Percentiles rank a stretch among this genome's conserved stretches.
Evolutionary conservation across 2,113 vertebrate species (phyloP).

Genomic region (Grus americana): DNA sequence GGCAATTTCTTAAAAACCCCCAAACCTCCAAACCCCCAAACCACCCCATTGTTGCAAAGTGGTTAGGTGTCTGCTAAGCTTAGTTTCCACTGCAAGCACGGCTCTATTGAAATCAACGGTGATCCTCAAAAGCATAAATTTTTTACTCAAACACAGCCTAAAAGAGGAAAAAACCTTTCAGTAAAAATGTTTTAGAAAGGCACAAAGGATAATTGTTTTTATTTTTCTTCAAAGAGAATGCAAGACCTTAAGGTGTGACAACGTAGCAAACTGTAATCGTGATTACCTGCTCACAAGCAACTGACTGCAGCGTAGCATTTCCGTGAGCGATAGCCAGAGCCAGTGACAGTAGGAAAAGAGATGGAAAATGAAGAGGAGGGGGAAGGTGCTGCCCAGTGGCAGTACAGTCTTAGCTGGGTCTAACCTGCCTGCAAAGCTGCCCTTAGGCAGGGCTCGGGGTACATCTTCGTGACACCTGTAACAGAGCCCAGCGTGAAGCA

Average conservation of each 20-base stretch:
- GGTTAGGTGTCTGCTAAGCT: background rate
- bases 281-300: background rate
- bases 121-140: background rate
- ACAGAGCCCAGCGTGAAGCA: background rate
- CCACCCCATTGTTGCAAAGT: background rate
- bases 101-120: background rate
- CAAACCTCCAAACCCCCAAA: background rate
- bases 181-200: background rate
- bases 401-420: background rate
- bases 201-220: background rate
- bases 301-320: background rate
- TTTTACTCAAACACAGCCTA: background rate
- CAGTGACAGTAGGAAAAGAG: background rate
- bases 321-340: rapidly evolving
- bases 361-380: background rate
- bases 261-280: rapidly evolving
- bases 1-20: background rate
- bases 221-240: background rate
- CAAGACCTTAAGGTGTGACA: background rate
- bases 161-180: background rate
- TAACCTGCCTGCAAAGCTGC: background rate
- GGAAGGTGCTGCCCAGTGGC: background rate
- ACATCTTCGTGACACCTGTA: background rate
- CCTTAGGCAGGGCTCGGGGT: background rate
- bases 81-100: background rate